phyloP scores from a whole-genome alignment of 2,113 vertebrate genomes.

The Lutjanus erythropterus region DNA sequence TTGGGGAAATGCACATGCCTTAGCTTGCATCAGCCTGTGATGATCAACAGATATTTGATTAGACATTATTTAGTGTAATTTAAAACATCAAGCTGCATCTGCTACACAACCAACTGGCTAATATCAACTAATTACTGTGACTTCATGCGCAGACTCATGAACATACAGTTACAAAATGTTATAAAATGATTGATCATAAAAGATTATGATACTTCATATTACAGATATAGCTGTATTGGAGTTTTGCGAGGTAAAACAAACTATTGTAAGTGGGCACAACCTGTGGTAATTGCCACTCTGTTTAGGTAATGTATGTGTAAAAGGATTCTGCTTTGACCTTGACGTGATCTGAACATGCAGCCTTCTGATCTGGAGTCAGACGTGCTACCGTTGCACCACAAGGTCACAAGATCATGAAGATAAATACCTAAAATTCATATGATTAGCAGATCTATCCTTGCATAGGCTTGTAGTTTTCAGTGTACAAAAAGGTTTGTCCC shows the following conservation, averaged over 20 bases:
- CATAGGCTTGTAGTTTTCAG: too few relatives aligned
- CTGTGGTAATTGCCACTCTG: too few relatives aligned
- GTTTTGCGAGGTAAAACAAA: background rate
- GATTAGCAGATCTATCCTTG: too few relatives aligned
- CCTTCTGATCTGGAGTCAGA: slow-evolving; percentile 4
- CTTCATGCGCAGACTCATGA: background rate
- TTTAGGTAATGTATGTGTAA: too few relatives aligned
- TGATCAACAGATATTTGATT: background rate
- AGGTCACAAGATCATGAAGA: background rate
- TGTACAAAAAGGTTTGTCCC: too few relatives aligned
- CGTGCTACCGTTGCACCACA: background rate
- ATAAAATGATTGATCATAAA: background rate
- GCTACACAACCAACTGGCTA: background rate
- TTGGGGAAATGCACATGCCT: background rate
- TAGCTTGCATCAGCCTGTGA: background rate
- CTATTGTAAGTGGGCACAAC: too few relatives aligned
- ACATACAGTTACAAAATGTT: background rate
- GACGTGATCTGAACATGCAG: background rate
- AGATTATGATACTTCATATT: background rate
- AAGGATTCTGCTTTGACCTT: background rate
- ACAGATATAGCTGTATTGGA: background rate
- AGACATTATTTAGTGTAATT: background rate
- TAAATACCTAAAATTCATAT: too few relatives aligned
- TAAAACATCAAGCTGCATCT: background rate
- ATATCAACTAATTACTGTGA: background rate